phyloP scores from a whole-genome alignment of 2,888 invertebrate species.

The Dysmachus trigonus region DNA sequence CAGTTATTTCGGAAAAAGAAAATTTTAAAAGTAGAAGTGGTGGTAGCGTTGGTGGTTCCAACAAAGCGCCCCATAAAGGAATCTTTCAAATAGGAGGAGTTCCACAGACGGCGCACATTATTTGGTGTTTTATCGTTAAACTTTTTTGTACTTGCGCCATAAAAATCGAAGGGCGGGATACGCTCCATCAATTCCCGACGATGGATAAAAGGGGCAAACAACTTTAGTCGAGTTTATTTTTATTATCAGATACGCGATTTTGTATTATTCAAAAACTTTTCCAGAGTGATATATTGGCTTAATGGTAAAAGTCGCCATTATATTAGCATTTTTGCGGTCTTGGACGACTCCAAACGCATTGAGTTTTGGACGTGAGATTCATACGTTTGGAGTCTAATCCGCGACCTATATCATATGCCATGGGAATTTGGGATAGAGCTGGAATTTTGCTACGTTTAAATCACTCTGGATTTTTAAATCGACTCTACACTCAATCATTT shows the following conservation, averaged over 20 bases:
- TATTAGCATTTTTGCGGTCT: not conserved
- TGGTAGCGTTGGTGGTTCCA: not conserved
- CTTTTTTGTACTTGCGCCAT: conserved; percentile 20
- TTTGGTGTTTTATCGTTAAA: conserved; percentile 25
- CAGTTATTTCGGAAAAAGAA: not conserved
- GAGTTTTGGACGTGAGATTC: not conserved
- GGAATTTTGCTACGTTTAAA: not conserved
- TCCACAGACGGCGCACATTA: conserved; percentile 3
- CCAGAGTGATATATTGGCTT: not conserved
- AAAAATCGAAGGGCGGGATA: conserved; percentile 18
- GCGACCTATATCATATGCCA: not conserved
- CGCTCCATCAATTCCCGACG: conserved; percentile 7
- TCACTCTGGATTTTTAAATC: not conserved
- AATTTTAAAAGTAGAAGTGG: conserved; percentile 4
- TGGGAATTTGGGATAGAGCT: not conserved
- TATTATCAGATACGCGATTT: conserved; percentile 3
- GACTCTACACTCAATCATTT: not conserved
- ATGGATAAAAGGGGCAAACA: not conserved
- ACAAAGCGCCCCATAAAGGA: not conserved
- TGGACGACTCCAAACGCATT: not conserved
- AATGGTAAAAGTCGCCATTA: not conserved
- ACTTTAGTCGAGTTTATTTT: not conserved
- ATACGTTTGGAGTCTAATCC: not conserved
- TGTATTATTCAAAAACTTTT: not conserved
- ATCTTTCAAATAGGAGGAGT: not conserved